These are phyloP conservation scores for Lasiommata megera DNA, from an alignment of 2,888 invertebrate species.

Conservation along the genomic window DNA sequence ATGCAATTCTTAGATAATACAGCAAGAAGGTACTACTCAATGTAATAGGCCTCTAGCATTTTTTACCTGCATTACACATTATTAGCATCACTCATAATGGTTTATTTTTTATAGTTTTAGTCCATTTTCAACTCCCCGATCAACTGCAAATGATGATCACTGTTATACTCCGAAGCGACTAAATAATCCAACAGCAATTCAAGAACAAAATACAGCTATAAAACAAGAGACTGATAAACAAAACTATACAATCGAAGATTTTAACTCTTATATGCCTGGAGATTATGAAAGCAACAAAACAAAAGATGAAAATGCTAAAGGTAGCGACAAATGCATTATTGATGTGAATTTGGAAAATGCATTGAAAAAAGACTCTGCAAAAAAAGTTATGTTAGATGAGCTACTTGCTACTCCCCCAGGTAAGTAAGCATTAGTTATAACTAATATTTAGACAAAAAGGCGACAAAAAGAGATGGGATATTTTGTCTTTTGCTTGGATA, in stretches of 20 bases:
- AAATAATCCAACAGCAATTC: conserved; percentile 1
- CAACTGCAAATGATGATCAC: conserved; percentile 47
- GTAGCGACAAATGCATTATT: conserved; percentile 44
- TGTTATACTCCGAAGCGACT: conserved; percentile 48
- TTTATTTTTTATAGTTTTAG: conserved; percentile 51
- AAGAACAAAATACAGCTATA: neutral
- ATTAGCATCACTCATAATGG: neutral
- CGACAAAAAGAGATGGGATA: no score
- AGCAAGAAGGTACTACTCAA: no score
- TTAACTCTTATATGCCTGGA: conserved; percentile 2
- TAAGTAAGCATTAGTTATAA: conserved; percentile 31
- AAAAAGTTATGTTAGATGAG: conserved; percentile 51
- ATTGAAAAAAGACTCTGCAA: conserved; percentile 46
- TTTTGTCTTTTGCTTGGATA: no score
- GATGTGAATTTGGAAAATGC: conserved; percentile 62
- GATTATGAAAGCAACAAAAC: conserved; percentile 3
- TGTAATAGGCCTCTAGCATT: no score
- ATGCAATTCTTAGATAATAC: no score
- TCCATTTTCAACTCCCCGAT: conserved; percentile 57
- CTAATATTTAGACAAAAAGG: no score
- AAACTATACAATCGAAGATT: conserved; percentile 17
- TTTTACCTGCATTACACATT: no score
- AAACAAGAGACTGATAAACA: conserved; percentile 16
- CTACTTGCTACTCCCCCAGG: conserved; percentile 58
- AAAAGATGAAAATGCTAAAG: conserved; percentile 3